Evolutionary conservation across 2,888 invertebrate species (phyloP), one percentile per base, ranked within the genome.

Genomic region (Esperia sulphurella): DNA sequence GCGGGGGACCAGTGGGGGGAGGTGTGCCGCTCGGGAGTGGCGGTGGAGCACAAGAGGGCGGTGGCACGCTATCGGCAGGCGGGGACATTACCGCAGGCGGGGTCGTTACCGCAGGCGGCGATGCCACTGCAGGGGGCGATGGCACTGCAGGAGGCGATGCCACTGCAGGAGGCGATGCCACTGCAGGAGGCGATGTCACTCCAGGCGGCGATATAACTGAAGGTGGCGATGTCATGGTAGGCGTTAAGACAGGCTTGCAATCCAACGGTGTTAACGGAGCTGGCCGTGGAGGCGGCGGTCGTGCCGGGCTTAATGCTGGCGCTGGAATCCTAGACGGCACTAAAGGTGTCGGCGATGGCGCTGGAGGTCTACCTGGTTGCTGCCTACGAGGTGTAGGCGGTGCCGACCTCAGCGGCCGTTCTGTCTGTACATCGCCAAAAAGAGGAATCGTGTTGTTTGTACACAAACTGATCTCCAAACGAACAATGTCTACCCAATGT

Each of bases 391-490:
- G 89, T 6, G 87, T 84, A 1, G 89, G 84, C 1, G 90, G 90
- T 33, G 88, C 89, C 8, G 87, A 86, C 39, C 86, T 71, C 14
- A 85, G 61, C 3, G 89, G 83, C 6, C 83, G 71, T 49, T 87
- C 83, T 13, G 71, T 54, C 51, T 77, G 79, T 41, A 68, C 63
- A 43, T 87, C 80, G 21, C 87, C 91, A 61, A 91, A 94, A 40
- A 98, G 87, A 0, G 97, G 94, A 48, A 96, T 91, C 8, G 97
- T 96, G 66, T 96, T 97, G 62, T 95, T 95, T 21, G 95, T 93
- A 78, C 96, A 97, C 42, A 97, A 85, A 49, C 92, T 93, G 59
- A 98, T 93, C 86, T 98, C 97, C 46, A 94, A 93, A 65, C 95
- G 93, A 6, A 97, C 93, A 60, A 94, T 92, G 28, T 93, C 92